Evolutionary conservation across 1,140 invertebrate species (phyloP).

Genomic region (Drosophila seguyi): DNA sequence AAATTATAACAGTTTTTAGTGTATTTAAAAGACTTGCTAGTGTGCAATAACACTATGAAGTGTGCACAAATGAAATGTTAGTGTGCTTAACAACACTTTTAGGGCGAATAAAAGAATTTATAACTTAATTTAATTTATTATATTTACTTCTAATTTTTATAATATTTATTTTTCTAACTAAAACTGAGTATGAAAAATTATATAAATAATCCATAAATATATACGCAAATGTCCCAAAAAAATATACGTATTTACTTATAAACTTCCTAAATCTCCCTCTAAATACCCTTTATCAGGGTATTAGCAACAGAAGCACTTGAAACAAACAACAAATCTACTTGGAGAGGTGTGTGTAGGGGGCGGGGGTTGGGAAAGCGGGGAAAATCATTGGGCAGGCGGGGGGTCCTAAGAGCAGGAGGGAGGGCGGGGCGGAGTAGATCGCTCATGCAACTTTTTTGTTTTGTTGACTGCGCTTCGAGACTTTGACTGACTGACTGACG

Average conservation of each 20-base stretch:
- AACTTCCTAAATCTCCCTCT: neutral
- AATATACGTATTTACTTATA: neutral
- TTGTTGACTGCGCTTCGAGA: constrained; percentile 49
- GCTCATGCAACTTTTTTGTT: constrained; percentile 62
- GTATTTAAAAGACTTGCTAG: no score
- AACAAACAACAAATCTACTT: constrained; percentile 51
- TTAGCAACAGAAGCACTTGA: constrained; percentile 57
- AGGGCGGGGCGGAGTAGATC: constrained; percentile 11
- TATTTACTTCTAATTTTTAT: neutral
- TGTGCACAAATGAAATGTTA: neutral
- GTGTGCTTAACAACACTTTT: neutral
- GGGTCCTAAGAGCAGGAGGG: neutral
- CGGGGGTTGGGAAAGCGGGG: constrained; percentile 13
- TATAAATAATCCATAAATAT: neutral
- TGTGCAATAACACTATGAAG: neutral
- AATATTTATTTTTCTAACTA: no score
- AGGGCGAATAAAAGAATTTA: no score
- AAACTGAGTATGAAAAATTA: neutral
- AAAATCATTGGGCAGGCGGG: constrained; percentile 1
- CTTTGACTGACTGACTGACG: constrained; percentile 76
- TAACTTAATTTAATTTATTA: neutral
- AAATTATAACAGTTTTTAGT: no score
- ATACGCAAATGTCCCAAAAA: neutral
- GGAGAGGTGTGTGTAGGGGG: neutral
- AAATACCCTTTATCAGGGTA: neutral